Conservation (phyloP, 2,888 invertebrate genomes). For the Oxycera nigricornis region DNA sequence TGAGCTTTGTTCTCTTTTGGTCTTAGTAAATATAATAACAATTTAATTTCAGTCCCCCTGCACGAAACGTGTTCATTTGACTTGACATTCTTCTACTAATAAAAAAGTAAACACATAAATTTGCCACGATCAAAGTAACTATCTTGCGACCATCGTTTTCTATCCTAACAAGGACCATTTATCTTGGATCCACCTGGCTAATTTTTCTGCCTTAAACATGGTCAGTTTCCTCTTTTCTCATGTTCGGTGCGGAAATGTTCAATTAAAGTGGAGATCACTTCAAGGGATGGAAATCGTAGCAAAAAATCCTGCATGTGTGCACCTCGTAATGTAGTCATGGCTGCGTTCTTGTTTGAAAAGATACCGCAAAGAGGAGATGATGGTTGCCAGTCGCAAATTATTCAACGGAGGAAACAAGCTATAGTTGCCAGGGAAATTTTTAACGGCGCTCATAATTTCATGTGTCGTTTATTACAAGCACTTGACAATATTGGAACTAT, state of each 20-base stretch:
- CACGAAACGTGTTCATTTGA: too few species aligned
- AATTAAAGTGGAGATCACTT: slow-evolving; percentile 13
- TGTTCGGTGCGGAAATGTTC: slow-evolving; percentile 10
- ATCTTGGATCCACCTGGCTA: too few species aligned
- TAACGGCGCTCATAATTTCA: not conserved
- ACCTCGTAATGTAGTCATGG: not conserved
- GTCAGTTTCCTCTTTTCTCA: slow-evolving; percentile 2
- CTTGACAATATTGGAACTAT: slow-evolving; percentile 16
- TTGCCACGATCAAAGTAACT: too few species aligned
- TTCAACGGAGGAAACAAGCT: not conserved
- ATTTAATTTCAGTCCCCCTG: too few species aligned
- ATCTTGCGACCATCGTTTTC: too few species aligned
- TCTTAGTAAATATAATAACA: too few species aligned
- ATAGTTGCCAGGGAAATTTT: not conserved
- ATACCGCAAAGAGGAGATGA: not conserved
- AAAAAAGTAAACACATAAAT: too few species aligned
- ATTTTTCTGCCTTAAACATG: not conserved
- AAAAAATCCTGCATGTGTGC: not conserved
- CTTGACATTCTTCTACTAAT: too few species aligned
- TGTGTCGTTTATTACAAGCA: not conserved
- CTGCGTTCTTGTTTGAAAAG: not conserved
- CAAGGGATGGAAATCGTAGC: slow-evolving; percentile 15
- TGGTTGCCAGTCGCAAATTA: not conserved
- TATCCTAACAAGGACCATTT: too few species aligned
- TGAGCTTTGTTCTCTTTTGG: too few species aligned